Conservation (phyloP, 92 coral and sea anemone genomes). For the Porites rus region DNA sequence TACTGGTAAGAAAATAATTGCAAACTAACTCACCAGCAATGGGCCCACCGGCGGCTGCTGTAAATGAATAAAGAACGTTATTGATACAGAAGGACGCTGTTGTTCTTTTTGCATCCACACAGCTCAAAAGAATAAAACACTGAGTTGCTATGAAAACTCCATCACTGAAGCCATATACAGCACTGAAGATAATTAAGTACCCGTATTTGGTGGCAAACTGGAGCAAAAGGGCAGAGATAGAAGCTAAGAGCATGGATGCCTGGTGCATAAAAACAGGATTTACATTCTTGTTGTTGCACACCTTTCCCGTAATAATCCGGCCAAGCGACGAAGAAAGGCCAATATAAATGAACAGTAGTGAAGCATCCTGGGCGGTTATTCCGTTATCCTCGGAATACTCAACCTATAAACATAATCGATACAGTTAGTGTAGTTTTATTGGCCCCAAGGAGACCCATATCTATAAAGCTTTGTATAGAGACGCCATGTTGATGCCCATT, state of each 20-base stretch:
- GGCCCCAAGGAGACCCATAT: too few relatives aligned
- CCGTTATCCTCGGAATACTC: slow-evolving; percentile 19
- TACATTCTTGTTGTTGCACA: not conserved
- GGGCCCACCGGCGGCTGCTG: slow-evolving; percentile 15
- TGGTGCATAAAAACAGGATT: slow-evolving; percentile 17
- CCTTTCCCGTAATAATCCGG: slow-evolving; percentile 7
- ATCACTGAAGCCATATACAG: slow-evolving; percentile 24
- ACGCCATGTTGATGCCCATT: too few relatives aligned
- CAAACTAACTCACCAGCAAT: slow-evolving; percentile 6
- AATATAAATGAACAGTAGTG: slow-evolving; percentile 3
- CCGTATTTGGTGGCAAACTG: slow-evolving; percentile 20
- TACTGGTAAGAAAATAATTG: too few relatives aligned
- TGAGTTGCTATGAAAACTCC: slow-evolving; percentile 20
- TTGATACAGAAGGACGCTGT: slow-evolving; percentile 20
- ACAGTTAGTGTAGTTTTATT: not conserved
- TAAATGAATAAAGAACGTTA: not conserved
- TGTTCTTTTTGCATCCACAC: slow-evolving; percentile 5
- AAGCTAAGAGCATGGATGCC: not conserved
- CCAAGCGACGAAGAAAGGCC: slow-evolving; percentile 37
- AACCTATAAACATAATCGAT: not conserved
- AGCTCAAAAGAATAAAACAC: not conserved
- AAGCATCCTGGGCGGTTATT: slow-evolving; percentile 17
- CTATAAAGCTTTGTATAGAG: too few relatives aligned
- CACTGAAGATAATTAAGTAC: slow-evolving; percentile 3
- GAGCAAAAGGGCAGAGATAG: not conserved